These are phyloP conservation scores for Strigamia transsilvanica DNA, from an alignment of 2,888 invertebrate species.

Conservation along the genomic window DNA sequence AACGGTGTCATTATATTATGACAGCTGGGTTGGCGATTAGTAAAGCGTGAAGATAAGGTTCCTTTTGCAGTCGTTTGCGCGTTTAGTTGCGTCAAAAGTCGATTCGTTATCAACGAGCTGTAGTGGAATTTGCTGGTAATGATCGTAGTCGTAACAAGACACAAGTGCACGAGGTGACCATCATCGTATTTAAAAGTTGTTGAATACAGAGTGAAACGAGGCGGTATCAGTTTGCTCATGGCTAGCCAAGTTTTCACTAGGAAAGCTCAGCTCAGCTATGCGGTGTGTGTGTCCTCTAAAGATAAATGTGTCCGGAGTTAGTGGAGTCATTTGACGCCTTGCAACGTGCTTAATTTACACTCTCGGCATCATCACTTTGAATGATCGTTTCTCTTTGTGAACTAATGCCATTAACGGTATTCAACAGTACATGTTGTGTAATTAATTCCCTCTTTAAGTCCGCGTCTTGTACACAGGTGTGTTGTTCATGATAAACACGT, in stretches of 20 bases:
- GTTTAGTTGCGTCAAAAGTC: constrained; percentile 28
- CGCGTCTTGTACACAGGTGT: constrained; percentile 22
- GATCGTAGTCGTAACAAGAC: constrained; percentile 1
- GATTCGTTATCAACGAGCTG: constrained; percentile 36
- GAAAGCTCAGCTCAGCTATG: neutral
- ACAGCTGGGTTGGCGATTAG: constrained; percentile 34
- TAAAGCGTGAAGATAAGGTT: constrained; percentile 36
- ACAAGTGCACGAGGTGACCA: constrained; percentile 34
- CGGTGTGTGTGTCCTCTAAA: constrained; percentile 22
- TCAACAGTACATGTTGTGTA: constrained; percentile 10
- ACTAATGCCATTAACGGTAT: constrained; percentile 28
- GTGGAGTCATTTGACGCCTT: constrained; percentile 31
- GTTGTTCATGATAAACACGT: constrained; percentile 36
- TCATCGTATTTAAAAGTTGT: constrained; percentile 18
- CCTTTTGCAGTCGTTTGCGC: constrained; percentile 22
- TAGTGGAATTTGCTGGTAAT: constrained; percentile 28
- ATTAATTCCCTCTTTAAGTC: constrained; percentile 23
- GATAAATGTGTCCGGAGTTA: constrained; percentile 39
- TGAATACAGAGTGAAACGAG: constrained; percentile 15
- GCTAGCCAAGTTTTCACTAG: constrained; percentile 20
- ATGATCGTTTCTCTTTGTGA: constrained; percentile 37
- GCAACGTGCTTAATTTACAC: constrained; percentile 35
- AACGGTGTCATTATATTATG: constrained; percentile 23
- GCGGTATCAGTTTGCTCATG: constrained; percentile 35
- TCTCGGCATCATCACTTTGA: constrained; percentile 26